Evolutionary conservation across 2,888 invertebrate species (phyloP), one percentile per base, ranked within the genome.

Genomic region (Shargacucullia verbasci): DNA sequence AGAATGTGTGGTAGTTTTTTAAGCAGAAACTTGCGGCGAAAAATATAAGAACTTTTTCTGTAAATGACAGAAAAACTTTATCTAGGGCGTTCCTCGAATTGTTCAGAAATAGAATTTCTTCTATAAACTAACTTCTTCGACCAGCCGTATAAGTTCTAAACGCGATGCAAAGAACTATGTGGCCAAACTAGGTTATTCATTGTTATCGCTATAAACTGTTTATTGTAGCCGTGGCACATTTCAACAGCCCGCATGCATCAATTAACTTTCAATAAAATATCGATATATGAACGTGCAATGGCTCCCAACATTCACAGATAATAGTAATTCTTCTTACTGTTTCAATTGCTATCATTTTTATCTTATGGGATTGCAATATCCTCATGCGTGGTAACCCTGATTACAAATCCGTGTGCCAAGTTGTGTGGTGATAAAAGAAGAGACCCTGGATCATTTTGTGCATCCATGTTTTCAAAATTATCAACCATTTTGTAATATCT

Each of bases 211-310:
- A 31, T 65, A 39, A 47, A 61, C 56, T 72, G 71, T 75, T 76
- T 70, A 70, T 69, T 65, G 59, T 67, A 67, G 73, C 77, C 75
- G 59, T 79, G 83, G 79, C 83, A 83, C 78, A 81, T 78, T 80
- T 82, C 73, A 69, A 70, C 65, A 69, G 78, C 85, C 86, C 86
- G 86, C 85, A 85, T 88, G 75, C 82, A 79, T 83, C 85, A 87
- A 88, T 89, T 88, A 87, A 79, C 82, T 76, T 80, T 73, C 83
- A 88, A 87, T 89, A 84, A 85, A 87, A 80, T 76, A 62, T 62
- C 71, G 78, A 82, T 77, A 79, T 69, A 49, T 66, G 63, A 64
- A 69, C 58, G 60, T 40, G 15, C 56, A 29, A 43, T 15, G 61
- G 38, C 15, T 68, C 74, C 67, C 73, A 79, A 73, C 40, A 45